These are phyloP conservation scores for Parotocinclus haroldoi DNA, from an alignment of 2,797 vertebrate species.

Conservation along the genomic window DNA sequence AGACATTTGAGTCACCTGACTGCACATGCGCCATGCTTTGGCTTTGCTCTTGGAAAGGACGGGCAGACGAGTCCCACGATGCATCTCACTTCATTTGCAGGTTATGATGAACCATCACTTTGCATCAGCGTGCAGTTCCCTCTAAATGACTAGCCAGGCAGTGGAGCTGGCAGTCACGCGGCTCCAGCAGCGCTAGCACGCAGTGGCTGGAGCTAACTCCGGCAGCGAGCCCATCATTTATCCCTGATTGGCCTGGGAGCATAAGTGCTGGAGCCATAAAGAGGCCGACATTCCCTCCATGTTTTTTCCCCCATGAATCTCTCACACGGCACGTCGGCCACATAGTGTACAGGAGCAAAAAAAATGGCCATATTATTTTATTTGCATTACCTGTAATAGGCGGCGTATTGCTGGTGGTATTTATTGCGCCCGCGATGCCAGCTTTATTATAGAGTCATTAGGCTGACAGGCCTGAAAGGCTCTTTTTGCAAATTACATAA, in stretches of 20 bases:
- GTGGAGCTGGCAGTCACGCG: conserved; percentile 2
- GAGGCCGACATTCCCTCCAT: conserved; percentile 55
- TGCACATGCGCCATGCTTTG: neutral
- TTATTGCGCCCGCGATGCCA: conserved; percentile 53
- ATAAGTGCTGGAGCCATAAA: conserved; percentile 54
- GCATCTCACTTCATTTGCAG: conserved; percentile 34
- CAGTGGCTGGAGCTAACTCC: conserved; percentile 44
- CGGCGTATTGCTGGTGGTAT: conserved; percentile 58
- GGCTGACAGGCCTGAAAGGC: conserved; percentile 32
- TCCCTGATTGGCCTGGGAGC: conserved; percentile 61
- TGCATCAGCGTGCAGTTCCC: conserved; percentile 23
- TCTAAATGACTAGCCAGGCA: conserved; percentile 24
- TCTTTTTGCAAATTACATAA: conserved; percentile 24
- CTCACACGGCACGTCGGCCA: conserved; percentile 47
- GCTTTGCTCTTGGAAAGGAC: neutral
- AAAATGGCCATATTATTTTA: conserved; percentile 72
- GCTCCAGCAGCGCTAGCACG: conserved; percentile 34
- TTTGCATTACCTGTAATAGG: conserved; percentile 76
- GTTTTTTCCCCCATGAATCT: conserved; percentile 67
- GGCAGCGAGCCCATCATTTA: conserved; percentile 60
- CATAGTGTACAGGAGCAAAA: conserved; percentile 55
- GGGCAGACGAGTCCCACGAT: conserved; percentile 7
- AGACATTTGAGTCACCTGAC: conserved; percentile 4
- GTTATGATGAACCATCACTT: conserved; percentile 40
- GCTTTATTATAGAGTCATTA: conserved; percentile 58